phyloP scores from a whole-genome alignment of 2,113 vertebrate species.

The Platanista minor region DNA sequence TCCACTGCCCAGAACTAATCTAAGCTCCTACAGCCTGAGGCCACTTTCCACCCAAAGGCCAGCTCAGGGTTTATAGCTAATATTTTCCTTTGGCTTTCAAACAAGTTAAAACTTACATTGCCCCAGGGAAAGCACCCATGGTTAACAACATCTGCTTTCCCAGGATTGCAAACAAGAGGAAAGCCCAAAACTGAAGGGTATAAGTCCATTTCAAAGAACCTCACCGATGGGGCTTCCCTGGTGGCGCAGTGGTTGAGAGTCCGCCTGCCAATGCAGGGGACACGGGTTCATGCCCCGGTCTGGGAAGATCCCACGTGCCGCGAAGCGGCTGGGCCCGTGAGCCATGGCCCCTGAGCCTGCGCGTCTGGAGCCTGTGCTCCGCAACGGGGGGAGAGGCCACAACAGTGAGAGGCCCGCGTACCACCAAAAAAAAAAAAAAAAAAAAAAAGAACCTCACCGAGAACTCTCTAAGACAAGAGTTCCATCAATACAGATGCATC shows the following conservation, averaged over 20 bases:
- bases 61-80: neutral
- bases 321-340: too few species aligned
- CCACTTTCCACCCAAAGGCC: neutral
- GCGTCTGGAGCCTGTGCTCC: too few species aligned
- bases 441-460: neutral
- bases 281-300: too few species aligned
- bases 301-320: too few species aligned
- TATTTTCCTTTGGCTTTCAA: neutral
- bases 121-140: neutral
- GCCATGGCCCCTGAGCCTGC: too few species aligned
- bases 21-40: neutral
- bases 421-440: too few species aligned
- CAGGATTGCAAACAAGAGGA: neutral
- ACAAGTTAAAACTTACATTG: neutral
- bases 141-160: neutral
- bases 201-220: conserved; percentile 19
- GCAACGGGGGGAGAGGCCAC: too few species aligned
- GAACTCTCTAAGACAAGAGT: neutral
- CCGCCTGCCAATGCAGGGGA: too few species aligned
- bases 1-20: neutral
- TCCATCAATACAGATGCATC: neutral
- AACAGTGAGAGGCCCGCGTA: too few species aligned
- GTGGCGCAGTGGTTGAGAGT: too few species aligned
- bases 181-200: neutral
- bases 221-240: too few species aligned